These are phyloP conservation scores for Palythoa heliodiscus DNA, from an alignment of 92 coral and sea anemone genomes.

Conservation along the genomic window DNA sequence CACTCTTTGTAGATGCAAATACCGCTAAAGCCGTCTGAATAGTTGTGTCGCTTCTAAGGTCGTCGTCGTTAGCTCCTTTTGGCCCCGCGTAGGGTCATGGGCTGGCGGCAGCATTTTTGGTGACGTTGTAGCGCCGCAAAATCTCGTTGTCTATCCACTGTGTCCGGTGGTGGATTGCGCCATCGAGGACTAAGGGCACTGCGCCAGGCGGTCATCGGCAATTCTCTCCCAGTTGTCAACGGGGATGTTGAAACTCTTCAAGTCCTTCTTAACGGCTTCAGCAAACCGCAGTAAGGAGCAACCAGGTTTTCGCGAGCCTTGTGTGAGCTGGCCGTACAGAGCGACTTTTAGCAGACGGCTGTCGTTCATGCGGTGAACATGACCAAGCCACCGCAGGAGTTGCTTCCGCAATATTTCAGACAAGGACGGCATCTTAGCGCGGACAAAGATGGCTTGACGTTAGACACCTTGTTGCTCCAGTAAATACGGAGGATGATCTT, in stretches of 20 bases:
- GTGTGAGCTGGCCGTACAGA: too few relatives aligned
- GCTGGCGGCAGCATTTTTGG: not conserved
- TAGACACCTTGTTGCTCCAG: slow-evolving; percentile 16
- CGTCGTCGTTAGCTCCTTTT: too few relatives aligned
- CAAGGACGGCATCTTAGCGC: too few relatives aligned
- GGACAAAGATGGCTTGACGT: not conserved
- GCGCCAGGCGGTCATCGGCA: not conserved
- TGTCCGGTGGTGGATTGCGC: not conserved
- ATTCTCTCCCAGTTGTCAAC: slow-evolving; percentile 1
- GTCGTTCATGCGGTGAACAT: too few relatives aligned
- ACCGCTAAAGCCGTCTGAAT: too few relatives aligned
- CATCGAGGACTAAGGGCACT: slow-evolving; percentile 6
- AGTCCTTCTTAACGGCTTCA: not conserved
- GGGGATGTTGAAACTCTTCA: slow-evolving; percentile 12
- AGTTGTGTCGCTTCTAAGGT: too few relatives aligned
- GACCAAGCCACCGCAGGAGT: too few relatives aligned
- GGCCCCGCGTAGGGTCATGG: too few relatives aligned
- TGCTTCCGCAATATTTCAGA: too few relatives aligned
- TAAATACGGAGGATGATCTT: slow-evolving; percentile 10
- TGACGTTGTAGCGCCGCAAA: not conserved
- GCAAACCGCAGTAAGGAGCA: not conserved
- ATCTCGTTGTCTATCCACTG: not conserved
- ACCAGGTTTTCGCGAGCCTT: too few relatives aligned
- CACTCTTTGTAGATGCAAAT: too few relatives aligned
- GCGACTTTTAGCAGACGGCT: too few relatives aligned